Conservation (phyloP, 2,888 invertebrate species). For the Acrocyrtus sp. region DNA sequence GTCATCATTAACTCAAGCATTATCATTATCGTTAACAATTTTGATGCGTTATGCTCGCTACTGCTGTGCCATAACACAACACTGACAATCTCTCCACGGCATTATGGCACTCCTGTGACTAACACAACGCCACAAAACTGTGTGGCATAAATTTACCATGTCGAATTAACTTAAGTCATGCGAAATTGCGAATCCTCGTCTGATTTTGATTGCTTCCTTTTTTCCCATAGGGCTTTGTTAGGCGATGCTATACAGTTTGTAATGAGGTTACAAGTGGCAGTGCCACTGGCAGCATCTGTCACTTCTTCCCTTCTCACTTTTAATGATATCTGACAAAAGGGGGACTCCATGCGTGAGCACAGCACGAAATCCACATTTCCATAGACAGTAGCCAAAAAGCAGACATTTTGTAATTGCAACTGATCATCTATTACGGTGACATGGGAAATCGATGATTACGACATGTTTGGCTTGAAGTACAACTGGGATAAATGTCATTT, state of each 20-base stretch:
- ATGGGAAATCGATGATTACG: conserved; percentile 42
- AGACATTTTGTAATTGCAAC: conserved; percentile 13
- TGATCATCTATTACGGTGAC: conserved; percentile 24
- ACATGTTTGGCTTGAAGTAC: conserved; percentile 15
- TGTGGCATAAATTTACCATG: conserved; percentile 4
- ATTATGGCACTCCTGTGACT: too few species aligned
- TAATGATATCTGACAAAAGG: not conserved
- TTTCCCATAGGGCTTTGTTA: not conserved
- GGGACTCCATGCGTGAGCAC: not conserved
- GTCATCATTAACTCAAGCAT: not conserved
- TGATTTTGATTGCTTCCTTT: not conserved
- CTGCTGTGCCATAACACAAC: not conserved
- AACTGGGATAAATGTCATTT: conserved; percentile 14
- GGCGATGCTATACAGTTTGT: not conserved
- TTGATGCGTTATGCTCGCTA: not conserved
- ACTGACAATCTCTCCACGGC: too few species aligned
- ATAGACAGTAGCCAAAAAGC: too few species aligned
- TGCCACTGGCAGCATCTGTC: not conserved
- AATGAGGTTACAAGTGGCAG: not conserved
- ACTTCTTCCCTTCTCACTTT: not conserved
- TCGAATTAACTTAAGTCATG: conserved; percentile 22
- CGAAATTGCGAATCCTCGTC: conserved; percentile 20
- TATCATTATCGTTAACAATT: not conserved
- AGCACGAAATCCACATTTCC: not conserved
- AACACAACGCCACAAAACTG: too few species aligned